Percentiles rank a stretch among this genome's conserved stretches.
Conservation (phyloP, 2,888 invertebrate genomes). For the Andrena flavipes region DNA sequence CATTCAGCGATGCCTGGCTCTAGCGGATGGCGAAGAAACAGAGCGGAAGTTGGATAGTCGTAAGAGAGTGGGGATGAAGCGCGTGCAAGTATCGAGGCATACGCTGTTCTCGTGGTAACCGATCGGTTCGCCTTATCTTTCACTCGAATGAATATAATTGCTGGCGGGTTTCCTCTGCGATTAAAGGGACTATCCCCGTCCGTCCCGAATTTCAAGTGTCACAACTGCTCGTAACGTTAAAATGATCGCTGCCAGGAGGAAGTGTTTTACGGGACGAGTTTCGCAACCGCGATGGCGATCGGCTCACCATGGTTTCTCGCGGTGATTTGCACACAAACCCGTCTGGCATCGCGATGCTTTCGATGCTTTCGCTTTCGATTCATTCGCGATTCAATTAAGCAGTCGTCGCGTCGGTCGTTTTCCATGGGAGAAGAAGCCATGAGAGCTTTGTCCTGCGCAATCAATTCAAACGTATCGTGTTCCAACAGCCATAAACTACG, state of each 20-base stretch:
- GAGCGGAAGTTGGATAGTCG: no score
- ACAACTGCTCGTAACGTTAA: no score
- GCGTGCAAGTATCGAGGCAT: no score
- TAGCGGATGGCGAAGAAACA: no score
- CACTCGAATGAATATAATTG: no score
- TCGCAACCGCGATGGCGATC: slow-evolving; percentile 24
- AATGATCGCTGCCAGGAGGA: background rate
- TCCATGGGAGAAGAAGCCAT: background rate
- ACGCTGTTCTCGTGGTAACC: no score
- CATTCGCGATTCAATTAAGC: slow-evolving; percentile 48
- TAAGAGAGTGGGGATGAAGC: no score
- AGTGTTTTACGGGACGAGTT: slow-evolving; percentile 19
- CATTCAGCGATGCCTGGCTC: no score
- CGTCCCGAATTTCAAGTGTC: background rate
- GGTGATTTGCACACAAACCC: slow-evolving; percentile 58
- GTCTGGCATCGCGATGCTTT: slow-evolving; percentile 19
- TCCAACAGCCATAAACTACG: no score
- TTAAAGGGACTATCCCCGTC: background rate
- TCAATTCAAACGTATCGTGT: background rate
- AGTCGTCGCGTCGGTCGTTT: slow-evolving; percentile 2
- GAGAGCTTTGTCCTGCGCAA: slow-evolving; percentile 28
- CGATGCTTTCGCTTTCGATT: slow-evolving; percentile 50
- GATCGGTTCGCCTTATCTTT: no score
- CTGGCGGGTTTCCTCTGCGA: no score
- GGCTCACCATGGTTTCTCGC: slow-evolving; percentile 42